phyloP scores from a whole-genome alignment of 2,888 invertebrate species.

The Papilio demoleus region DNA sequence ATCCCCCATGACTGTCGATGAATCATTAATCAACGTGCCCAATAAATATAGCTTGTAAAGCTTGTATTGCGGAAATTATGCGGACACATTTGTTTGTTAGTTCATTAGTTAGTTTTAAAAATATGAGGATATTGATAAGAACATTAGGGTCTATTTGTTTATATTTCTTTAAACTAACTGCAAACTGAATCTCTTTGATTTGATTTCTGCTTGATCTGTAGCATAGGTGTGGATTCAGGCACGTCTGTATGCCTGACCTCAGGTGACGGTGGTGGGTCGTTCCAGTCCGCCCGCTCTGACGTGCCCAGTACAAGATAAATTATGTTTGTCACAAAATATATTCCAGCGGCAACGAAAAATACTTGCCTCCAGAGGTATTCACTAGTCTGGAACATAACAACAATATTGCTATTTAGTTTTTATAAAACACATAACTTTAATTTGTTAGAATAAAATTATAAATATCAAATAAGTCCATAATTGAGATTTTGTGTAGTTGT shows the following conservation, averaged over 20 bases:
- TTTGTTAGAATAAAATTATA: no score
- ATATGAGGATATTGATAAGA: no score
- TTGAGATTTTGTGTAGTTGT: no score
- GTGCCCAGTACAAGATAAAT: neutral
- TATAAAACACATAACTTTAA: no score
- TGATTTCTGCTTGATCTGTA: neutral
- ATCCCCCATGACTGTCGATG: neutral
- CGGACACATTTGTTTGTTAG: no score
- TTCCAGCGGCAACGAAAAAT: conserved; percentile 87
- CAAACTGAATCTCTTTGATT: neutral
- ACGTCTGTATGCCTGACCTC: neutral
- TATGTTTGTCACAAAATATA: conserved; percentile 76
- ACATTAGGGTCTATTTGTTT: neutral
- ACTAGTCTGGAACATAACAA: conserved; percentile 64
- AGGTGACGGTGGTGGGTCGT: neutral
- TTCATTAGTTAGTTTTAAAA: no score
- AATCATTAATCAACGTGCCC: neutral
- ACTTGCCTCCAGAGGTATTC: conserved; percentile 87
- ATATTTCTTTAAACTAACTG: neutral
- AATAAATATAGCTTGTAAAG: neutral
- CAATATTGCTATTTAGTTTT: no score
- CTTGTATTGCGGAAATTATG: neutral
- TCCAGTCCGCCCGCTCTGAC: neutral
- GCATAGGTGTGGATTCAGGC: neutral
- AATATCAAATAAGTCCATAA: no score